A percentile compares a stretch with the other conserved stretches of the same genome.
These are phyloP conservation scores for Orius insidiosus DNA, from an alignment of 1,140 invertebrate species.

Conservation along the genomic window DNA sequence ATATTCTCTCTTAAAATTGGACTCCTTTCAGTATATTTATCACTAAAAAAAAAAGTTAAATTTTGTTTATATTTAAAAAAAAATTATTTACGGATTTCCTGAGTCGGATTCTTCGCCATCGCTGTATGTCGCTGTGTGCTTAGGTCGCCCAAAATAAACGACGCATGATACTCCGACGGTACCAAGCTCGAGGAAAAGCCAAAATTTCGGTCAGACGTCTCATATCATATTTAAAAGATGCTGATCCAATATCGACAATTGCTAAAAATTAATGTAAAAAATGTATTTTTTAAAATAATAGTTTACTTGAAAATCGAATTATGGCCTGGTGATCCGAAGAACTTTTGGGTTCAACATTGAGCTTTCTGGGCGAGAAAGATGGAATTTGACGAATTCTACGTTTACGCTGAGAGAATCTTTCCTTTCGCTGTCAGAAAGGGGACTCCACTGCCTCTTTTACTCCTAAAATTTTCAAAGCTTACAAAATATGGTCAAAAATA, in stretches of 20 bases:
- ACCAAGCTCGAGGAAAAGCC: slow-evolving; percentile 97
- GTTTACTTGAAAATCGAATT: slow-evolving; percentile 76
- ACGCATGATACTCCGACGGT: slow-evolving; percentile 77
- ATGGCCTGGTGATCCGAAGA: slow-evolving; percentile 48
- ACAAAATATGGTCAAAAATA: slow-evolving; percentile 5
- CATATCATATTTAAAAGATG: slow-evolving; percentile 98
- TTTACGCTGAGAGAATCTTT: slow-evolving; percentile 92
- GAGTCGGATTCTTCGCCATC: slow-evolving; percentile 15
- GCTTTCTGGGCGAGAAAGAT: slow-evolving; percentile 75
- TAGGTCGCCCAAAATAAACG: slow-evolving; percentile 84
- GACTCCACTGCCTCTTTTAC: slow-evolving; percentile 73
- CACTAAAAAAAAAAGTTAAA: slow-evolving; percentile 9
- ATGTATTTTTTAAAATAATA: slow-evolving; percentile 6
- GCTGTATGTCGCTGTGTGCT: slow-evolving; percentile 15
- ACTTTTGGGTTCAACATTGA: slow-evolving; percentile 44
- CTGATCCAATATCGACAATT: slow-evolving; percentile 91
- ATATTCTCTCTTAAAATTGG: slow-evolving; percentile 33
- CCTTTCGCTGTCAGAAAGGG: slow-evolving; percentile 69
- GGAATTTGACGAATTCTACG: slow-evolving; percentile 93
- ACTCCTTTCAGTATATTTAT: slow-evolving; percentile 24
- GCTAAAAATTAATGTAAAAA: slow-evolving; percentile 41
- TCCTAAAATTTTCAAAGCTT: slow-evolving; percentile 14
- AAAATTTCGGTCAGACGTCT: slow-evolving; percentile 89
- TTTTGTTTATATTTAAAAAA: not conserved
- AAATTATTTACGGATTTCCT: slow-evolving; percentile 14